Conservation (phyloP, 1,140 invertebrate species). For the Drosophila bipectinata region DNA sequence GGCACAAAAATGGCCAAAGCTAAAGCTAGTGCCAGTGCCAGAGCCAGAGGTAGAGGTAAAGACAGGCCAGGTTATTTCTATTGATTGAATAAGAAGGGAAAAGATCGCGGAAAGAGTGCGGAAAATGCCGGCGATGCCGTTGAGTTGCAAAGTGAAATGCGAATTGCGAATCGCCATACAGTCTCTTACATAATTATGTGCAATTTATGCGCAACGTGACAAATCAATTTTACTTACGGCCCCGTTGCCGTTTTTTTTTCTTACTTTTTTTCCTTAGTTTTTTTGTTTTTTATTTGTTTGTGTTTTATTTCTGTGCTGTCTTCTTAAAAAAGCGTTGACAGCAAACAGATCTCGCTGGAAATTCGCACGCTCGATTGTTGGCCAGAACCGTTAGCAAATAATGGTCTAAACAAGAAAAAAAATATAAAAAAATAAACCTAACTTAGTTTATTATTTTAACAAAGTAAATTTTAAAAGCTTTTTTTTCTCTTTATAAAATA, state of each 20-base stretch:
- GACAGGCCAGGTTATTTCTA: conserved; percentile 52
- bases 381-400: conserved; percentile 34
- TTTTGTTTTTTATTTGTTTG: conserved; percentile 23
- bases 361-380: conserved; percentile 65
- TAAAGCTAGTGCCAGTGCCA: background rate
- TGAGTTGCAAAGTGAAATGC: conserved; percentile 55
- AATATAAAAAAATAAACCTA: background rate
- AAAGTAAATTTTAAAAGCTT: no score
- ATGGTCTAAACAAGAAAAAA: background rate
- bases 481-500: no score
- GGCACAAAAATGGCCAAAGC: conserved; percentile 29
- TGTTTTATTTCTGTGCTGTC: conserved; percentile 39
- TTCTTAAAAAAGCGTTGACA: conserved; percentile 37
- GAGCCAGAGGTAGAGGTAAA: background rate
- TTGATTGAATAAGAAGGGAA: conserved; percentile 33
- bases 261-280: background rate
- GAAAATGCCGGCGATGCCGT: background rate
- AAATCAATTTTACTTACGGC: conserved; percentile 77
- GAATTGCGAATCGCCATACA: conserved; percentile 44
- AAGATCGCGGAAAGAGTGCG: conserved; percentile 5
- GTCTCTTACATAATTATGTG: conserved; percentile 68
- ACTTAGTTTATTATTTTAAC: no score
- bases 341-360: conserved; percentile 18
- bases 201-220: conserved; percentile 83
- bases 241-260: conserved; percentile 31